phyloP scores from a whole-genome alignment of 2,797 vertebrate species.

The Mormyrus proboscirostris region DNA sequence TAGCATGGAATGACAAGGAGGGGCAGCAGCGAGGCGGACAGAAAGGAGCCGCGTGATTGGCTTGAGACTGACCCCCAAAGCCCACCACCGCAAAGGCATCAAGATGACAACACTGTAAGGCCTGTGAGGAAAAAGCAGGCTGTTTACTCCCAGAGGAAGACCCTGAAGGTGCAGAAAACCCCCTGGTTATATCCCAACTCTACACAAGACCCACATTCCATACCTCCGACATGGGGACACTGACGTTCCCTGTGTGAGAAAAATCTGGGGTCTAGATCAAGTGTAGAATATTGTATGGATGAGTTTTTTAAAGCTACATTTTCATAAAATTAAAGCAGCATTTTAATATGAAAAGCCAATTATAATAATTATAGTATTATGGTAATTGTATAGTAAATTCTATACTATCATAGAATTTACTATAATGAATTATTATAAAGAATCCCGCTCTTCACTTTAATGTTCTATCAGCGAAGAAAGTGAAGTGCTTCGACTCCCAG shows the following conservation, averaged over 20 bases:
- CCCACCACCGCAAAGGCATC: background rate
- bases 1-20: background rate
- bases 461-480: background rate
- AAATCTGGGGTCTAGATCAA: background rate
- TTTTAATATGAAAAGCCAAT: background rate
- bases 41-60: background rate
- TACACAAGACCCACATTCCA: background rate
- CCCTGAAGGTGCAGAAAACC: background rate
- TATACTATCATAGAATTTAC: background rate
- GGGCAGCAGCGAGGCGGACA: background rate
- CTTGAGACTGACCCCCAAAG: background rate
- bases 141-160: background rate
- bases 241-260: background rate
- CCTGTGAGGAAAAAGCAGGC: background rate
- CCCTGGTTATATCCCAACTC: background rate
- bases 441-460: background rate
- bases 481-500: background rate
- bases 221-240: background rate
- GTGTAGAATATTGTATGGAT: background rate
- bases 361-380: background rate
- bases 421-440: background rate
- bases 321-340: background rate
- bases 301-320: background rate
- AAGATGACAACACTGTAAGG: background rate
- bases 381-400: background rate